Conservation (phyloP, 1,140 invertebrate genomes). For the Polyergus mexicanus region DNA sequence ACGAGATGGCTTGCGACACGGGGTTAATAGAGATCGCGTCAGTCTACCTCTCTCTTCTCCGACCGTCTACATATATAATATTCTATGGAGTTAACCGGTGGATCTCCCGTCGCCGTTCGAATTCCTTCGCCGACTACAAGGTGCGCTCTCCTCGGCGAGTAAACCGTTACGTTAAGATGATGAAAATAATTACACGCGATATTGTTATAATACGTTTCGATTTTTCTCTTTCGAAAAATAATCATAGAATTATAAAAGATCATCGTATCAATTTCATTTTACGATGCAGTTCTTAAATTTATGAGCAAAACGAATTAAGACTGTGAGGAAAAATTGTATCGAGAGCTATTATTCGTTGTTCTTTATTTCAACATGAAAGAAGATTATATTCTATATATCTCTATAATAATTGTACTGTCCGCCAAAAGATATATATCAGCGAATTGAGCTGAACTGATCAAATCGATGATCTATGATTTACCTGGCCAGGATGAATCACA, state of each 20-base stretch:
- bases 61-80: constrained; percentile 71
- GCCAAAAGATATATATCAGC: constrained; percentile 15
- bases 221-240: background rate
- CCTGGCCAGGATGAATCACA: constrained; percentile 21
- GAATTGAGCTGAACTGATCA: constrained; percentile 2
- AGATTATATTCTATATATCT: constrained; percentile 17
- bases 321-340: background rate
- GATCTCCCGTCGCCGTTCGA: constrained; percentile 33
- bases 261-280: background rate
- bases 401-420: constrained; percentile 16
- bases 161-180: background rate
- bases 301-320: background rate
- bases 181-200: constrained; percentile 31
- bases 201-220: background rate
- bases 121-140: constrained; percentile 18
- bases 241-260: background rate
- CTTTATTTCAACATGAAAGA: background rate
- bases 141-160: background rate
- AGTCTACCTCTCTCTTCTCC: constrained; percentile 65
- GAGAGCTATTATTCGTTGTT: constrained; percentile 13
- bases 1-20: constrained; percentile 69
- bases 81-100: constrained; percentile 49
- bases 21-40: constrained; percentile 84
- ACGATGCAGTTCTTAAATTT: background rate
- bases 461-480: constrained; percentile 42